Base-by-base conservation (phyloP, 1,140 invertebrate genomes). In the Drosophila teissieri region DNA sequence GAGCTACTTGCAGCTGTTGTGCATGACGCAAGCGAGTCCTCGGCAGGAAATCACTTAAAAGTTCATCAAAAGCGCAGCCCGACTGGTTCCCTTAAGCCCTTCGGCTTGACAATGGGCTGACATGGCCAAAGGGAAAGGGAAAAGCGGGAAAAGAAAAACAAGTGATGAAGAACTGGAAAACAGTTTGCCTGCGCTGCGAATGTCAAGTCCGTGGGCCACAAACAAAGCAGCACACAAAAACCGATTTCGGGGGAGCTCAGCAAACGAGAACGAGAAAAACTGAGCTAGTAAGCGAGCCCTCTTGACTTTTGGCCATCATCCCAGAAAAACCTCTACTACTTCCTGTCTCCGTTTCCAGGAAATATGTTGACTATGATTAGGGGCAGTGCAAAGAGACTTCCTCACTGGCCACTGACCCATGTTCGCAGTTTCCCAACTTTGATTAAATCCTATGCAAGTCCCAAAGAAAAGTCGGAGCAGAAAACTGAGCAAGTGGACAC, bases 11-110 rank as follows among this genome's bases (percentile, higher is more conserved):
- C 46, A 63, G 53, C 57, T 51, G 48, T 31, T 31, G 48, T 51
- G 48, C 48, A 51, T 65, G 78, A 57, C 45, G 19, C n/a, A 42
- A 34, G 58, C 49, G 46, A 55, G 72, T 65, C 72, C 53, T 57
- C 36, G 53, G 53, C 48, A 76, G 75, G 55, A 69, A 85, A 85
- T 85, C 81, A 85, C 77, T 85, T 85, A 80, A 85, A 85, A 85
- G 73, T 85, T 85, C 73, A 77, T 76, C 67, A 84, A 70, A 77
- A 77, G 48, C 83, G 76, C 72, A 84, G 72, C 22, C 46, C 27
- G 27, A 31, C 27, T 22, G 36, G 48, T 44, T 60, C n/a, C 64
- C 74, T 48, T 53, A 34, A 70, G 73, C 45, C 48, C 37, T 63
- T 42, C 36, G 44, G 39, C 54, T 73, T 73, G 31, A 77, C 73